Evolutionary conservation across 2,888 invertebrate species (phyloP), one percentile per base, ranked within the genome.

Genomic region (Crepidodera aurea): DNA sequence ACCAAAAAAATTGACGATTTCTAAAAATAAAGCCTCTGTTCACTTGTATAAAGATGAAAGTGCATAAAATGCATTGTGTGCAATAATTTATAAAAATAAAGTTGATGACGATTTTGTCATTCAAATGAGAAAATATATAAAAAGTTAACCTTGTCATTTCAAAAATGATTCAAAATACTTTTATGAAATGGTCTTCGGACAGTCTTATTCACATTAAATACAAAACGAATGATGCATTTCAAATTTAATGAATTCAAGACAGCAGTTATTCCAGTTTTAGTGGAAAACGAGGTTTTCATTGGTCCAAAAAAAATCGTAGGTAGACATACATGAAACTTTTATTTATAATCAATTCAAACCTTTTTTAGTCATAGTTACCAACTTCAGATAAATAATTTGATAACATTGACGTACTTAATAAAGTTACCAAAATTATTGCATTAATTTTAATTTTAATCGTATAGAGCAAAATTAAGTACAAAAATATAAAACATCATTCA

Each of bases 201-300:
- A 66, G 68, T 70, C 71, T 73, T 73, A 74, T 74, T 76, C 74
- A 74, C 72, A 73, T 73, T 75, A 74, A 75, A 74, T 71, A 72
- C 71, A 67, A 73, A 65, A 55, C 60, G 54, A 61, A 68, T 62
- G 73, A 67, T 71, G 71, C 74, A 75, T 75, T 75, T 74, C 72
- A 70, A 73, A 69, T 73, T 72, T 69, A 71, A 69, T 69, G 62
- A 70, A 72, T 77, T 73, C 12, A 69, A 68, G 70, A 71, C 69
- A 69, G 69, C 70, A 70, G 72, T 78, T 76, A 75, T 82, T 82
- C 81, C 82, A 82, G 82, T 82, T 82, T 82, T 82, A 82, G 78
- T 81, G 82, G 82, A 80, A 81, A 71, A 66, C 27, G 34, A 22
- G 50, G 10, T 42, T 40, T 25, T 12, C 15, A 22, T 50, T 22